These are phyloP conservation scores for Aphidius gifuensis DNA, from an alignment of 1,140 invertebrate genomes.

Conservation along the genomic window DNA sequence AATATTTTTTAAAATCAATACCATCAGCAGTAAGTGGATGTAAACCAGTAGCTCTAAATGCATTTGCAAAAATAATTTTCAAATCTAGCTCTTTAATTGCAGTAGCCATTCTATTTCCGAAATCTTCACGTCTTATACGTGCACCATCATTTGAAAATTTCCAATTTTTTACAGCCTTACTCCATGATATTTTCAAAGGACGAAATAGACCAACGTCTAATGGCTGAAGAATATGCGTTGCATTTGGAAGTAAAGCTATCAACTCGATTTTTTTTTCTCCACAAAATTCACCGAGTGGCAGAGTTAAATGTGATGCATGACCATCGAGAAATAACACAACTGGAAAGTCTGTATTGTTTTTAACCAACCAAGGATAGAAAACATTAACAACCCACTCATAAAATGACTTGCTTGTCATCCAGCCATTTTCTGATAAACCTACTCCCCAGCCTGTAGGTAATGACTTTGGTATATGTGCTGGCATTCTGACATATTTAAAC, in stretches of 20 bases:
- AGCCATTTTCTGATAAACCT: conserved; percentile 44
- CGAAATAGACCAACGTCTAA: conserved; percentile 42
- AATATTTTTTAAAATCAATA: conserved; percentile 20
- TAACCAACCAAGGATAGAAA: conserved; percentile 34
- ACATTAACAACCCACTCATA: conserved; percentile 42
- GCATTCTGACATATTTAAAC: conserved; percentile 34
- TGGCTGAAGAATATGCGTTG: conserved; percentile 45
- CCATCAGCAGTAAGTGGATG: conserved; percentile 23
- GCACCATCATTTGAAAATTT: conserved; percentile 21
- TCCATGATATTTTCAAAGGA: conserved; percentile 41
- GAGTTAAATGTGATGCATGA: conserved; percentile 35
- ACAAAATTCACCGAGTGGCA: conserved; percentile 32
- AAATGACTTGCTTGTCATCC: conserved; percentile 50
- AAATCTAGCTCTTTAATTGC: conserved; percentile 5
- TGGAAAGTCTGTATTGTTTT: conserved; percentile 34
- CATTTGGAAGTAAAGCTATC: conserved; percentile 40
- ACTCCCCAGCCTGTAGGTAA: conserved; percentile 37
- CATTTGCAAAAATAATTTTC: conserved; percentile 13
- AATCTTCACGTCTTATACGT: conserved; percentile 19
- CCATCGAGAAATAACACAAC: conserved; percentile 45
- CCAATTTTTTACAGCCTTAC: conserved; percentile 29
- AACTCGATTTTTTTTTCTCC: conserved; percentile 35
- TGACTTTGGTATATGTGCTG: conserved; percentile 24
- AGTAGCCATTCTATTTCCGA: conserved; percentile 3
- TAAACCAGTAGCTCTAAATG: conserved; percentile 23